Base-by-base conservation (phyloP, 2,797 vertebrate genomes). In the Fringilla coelebs region DNA sequence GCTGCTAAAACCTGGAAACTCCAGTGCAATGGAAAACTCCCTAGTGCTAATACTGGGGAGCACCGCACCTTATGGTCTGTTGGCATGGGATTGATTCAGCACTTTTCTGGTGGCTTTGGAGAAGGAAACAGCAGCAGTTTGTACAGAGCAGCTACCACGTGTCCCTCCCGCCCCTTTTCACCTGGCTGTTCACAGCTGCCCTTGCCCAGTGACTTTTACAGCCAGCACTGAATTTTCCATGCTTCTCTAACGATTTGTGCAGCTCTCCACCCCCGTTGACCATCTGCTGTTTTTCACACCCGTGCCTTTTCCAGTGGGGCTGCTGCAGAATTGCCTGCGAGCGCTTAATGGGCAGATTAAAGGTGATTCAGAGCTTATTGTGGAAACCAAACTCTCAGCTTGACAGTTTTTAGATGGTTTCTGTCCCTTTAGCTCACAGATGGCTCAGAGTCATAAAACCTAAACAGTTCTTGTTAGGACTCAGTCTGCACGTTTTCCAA, bases 211-310 rank as follows among this genome's bases (percentile, higher is more conserved):
- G 76, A 48, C 63, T 71, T 91, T 89, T 68, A 67, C 34, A 92
- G 93, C 72, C 83, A 78, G 41, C 48, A 48, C 22, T 93, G 78
- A 93, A 89, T 81, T 95, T 96, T 88, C 88, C 89, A 79, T 65
- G 70, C 80, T 45, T 54, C 63, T 77, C n/a, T 85, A 63, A 92
- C 2, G 2, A 68, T 83, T 77, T 84, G 80, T 93, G 6, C 85
- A 84, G 89, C 79, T 73, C 79, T 90, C 88, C 95, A 89, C 78
- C 85, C 85, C 48, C 72, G 4, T 70, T 25, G 67, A 31, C 75
- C 95, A 94, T 74, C 90, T 97, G 90, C 67, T 95, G 88, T 76
- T 96, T 95, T 95, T 95, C 88, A 34, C 93, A 94, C 67, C 70
- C 86, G 1, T 70, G 46, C 81, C 72, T n/a, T 87, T 95, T 89